Percentiles rank a stretch among this genome's conserved stretches.
Evolutionary conservation across 2,888 invertebrate species (phyloP).

Genomic region (Ochropacha duplaris): DNA sequence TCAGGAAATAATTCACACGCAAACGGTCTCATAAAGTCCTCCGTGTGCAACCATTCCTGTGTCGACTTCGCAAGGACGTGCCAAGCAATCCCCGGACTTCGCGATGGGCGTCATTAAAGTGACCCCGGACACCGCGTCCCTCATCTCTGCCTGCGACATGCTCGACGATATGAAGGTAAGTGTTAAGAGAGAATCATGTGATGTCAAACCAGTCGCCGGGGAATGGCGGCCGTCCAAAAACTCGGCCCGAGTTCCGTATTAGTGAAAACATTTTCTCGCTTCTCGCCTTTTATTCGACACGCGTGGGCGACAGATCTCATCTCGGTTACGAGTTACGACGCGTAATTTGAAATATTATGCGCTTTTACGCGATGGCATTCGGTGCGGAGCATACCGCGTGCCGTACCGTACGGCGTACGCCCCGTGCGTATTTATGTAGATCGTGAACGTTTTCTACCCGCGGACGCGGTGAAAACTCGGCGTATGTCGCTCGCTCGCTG

Average conservation of each 20-base stretch:
- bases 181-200: slow-evolving; percentile 44
- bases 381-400: slow-evolving; percentile 24
- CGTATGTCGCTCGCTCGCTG: too few species aligned
- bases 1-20: slow-evolving; percentile 52
- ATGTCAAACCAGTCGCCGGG: slow-evolving; percentile 26
- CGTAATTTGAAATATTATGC: slow-evolving; percentile 47
- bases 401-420: too few species aligned
- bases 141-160: slow-evolving; percentile 75
- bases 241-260: slow-evolving; percentile 43
- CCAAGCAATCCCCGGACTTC: slow-evolving; percentile 19
- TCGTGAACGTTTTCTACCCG: slow-evolving; percentile 28
- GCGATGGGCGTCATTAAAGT: slow-evolving; percentile 77
- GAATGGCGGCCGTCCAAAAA: slow-evolving; percentile 52
- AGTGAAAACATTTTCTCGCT: slow-evolving; percentile 48
- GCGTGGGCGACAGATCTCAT: slow-evolving; percentile 50
- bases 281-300: slow-evolving; percentile 31
- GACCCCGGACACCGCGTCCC: slow-evolving; percentile 69
- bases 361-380: slow-evolving; percentile 52
- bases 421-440: neutral
- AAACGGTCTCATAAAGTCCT: slow-evolving; percentile 63
- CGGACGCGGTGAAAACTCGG: slow-evolving; percentile 51
- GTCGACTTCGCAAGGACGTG: slow-evolving; percentile 16
- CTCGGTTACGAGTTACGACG: slow-evolving; percentile 31
- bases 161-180: slow-evolving; percentile 80
- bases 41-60: slow-evolving; percentile 51